Evolutionary conservation across 2,797 vertebrate genomes (phyloP).

Genomic region (Anguilla pacifica): DNA sequence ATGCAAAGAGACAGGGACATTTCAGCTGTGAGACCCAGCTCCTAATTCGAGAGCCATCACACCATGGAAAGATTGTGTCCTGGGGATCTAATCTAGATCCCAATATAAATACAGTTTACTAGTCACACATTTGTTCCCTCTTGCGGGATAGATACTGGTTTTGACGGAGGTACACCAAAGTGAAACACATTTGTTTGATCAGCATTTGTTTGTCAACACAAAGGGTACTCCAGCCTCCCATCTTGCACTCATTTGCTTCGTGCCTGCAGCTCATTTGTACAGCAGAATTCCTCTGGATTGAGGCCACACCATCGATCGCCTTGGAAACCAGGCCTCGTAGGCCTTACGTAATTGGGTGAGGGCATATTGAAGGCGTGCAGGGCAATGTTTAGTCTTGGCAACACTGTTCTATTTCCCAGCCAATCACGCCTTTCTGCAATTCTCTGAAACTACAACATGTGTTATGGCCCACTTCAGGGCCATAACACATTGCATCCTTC

Average conservation of each 20-base stretch:
- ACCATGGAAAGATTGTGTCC: neutral
- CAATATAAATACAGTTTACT: neutral
- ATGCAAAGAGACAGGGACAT: constrained; percentile 36
- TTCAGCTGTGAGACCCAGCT: neutral
- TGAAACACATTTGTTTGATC: neutral
- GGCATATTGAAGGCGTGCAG: constrained; percentile 27
- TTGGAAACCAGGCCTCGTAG: constrained; percentile 7
- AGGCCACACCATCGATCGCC: neutral
- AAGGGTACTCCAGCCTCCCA: neutral
- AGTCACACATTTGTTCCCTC: neutral
- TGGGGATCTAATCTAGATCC: no score
- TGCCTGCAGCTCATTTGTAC: neutral
- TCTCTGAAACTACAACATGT: constrained; percentile 11
- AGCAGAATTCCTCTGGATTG: constrained; percentile 3
- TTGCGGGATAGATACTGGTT: neutral
- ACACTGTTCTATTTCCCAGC: constrained; percentile 37
- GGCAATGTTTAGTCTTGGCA: constrained; percentile 39
- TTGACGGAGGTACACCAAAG: neutral
- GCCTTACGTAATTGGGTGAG: constrained; percentile 27
- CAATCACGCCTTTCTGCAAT: constrained; percentile 11
- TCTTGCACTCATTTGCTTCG: neutral
- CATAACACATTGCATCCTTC: neutral
- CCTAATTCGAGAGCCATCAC: neutral
- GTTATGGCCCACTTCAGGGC: neutral
- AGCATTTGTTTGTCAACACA: neutral